These are phyloP conservation scores for Platalea minor DNA, from an alignment of 2,797 vertebrate species.

Conservation along the genomic window DNA sequence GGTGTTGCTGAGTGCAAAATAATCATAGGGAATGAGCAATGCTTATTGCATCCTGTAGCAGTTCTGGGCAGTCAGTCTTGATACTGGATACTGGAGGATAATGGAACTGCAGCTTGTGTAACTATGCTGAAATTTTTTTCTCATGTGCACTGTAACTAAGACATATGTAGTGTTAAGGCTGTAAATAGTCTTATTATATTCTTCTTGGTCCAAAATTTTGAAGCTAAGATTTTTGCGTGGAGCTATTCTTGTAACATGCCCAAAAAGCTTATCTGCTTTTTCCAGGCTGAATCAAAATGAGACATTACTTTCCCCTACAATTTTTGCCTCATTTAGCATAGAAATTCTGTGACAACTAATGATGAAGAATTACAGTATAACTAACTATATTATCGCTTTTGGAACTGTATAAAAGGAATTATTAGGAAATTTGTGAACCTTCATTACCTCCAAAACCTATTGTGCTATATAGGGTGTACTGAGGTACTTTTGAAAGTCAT, in stretches of 20 bases:
- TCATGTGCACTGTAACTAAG: background rate
- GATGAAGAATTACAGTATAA: background rate
- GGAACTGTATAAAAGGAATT: background rate
- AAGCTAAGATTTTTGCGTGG: background rate
- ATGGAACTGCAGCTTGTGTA: background rate
- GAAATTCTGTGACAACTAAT: background rate
- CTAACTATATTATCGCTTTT: background rate
- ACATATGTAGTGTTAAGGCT: background rate
- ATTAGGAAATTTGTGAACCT: background rate
- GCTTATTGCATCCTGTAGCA: background rate
- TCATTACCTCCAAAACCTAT: background rate
- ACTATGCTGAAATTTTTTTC: background rate
- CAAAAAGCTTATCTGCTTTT: background rate
- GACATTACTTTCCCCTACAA: background rate
- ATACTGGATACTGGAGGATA: background rate
- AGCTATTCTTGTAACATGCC: background rate
- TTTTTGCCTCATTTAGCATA: background rate
- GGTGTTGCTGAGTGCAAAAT: background rate
- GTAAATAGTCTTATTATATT: background rate
- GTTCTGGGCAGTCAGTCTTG: background rate
- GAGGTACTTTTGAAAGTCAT: background rate
- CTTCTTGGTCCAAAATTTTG: background rate
- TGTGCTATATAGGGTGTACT: background rate
- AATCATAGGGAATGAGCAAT: background rate
- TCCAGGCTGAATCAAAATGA: background rate